phyloP scores from a whole-genome alignment of 2,113 vertebrate species.

The Indicator indicator region DNA sequence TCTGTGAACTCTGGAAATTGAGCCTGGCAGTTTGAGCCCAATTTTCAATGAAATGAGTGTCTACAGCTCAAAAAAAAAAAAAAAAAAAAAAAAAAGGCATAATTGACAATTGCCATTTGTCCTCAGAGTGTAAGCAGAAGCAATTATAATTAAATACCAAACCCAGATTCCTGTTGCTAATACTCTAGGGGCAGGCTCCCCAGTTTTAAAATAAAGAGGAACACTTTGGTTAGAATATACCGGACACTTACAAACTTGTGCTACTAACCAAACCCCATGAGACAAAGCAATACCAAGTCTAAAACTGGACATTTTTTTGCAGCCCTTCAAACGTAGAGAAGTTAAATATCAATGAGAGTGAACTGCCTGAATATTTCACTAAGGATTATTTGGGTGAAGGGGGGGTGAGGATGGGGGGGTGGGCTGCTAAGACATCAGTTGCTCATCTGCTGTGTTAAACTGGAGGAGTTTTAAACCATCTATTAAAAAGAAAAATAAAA shows the following conservation, averaged over 20 bases:
- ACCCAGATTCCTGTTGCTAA: neutral
- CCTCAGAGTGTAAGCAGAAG: slow-evolving; percentile 23
- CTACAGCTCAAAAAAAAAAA: slow-evolving; percentile 11
- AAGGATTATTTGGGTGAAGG: neutral
- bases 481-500: slow-evolving; percentile 43
- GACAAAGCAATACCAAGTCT: neutral
- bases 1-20: slow-evolving; percentile 38
- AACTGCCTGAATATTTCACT: neutral
- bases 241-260: neutral
- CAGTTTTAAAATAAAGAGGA: neutral
- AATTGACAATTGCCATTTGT: slow-evolving; percentile 48
- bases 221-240: neutral
- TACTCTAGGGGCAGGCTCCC: neutral
- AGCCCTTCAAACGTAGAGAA: neutral
- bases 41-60: slow-evolving; percentile 51
- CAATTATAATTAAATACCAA: slow-evolving; percentile 41
- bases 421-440: slow-evolving; percentile 21
- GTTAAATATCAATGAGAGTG: neutral
- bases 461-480: slow-evolving; percentile 49
- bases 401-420: too few relatives aligned
- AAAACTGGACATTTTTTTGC: neutral
- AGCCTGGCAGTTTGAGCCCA: slow-evolving; percentile 21
- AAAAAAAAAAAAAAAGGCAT: neutral
- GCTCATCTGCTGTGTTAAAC: slow-evolving; percentile 41
- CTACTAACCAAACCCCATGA: neutral